Evolutionary conservation across 2,113 vertebrate genomes (phyloP), one percentile per base, ranked within the genome.

Genomic region (Chaenogobius annularis): DNA sequence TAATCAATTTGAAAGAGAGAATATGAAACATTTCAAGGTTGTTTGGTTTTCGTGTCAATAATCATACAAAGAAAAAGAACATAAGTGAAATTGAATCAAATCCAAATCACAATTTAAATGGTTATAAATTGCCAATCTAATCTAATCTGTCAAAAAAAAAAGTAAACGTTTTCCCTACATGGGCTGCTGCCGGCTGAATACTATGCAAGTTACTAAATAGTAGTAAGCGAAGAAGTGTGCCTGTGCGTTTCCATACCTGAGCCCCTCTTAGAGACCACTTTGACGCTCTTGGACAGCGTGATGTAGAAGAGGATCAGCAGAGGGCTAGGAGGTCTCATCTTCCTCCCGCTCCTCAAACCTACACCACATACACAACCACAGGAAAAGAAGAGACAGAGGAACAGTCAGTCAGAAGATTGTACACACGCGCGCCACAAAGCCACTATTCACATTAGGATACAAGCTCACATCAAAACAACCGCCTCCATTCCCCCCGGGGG

Each of bases 321-420:
- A 89, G 90, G 86, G 82, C 83, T 90, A 84, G 90, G 90, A 85
- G 87, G 85, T 89, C 83, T 91, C 92, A 93, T 93, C 90, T 93
- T 93, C 83, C 81, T 80, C 77, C 87, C 87, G 56, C 81, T 90
- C 88, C 89, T 85, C 75, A 73, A 70, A 80, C 83, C 90, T 91
- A 70, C 14, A 75, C 77, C 22, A 75, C 37, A 40, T 7, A 7
- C 40, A 78, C 31, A 20, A 72, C 70, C 37, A 77, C 40, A 78
- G 40, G 35, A 72, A 44, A 66, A 66, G 31, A 72, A 22, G 54
- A 23, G 4, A 22, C 54, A 55, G 54, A 55, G 54, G n/a, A 78
- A 47, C 56, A 44, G 83, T 88, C 80, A 87, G 85, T 83, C 73
- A 84, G 11, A 61, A 73, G 78, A 83, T 83, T 70, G 80, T 80